These are phyloP conservation scores for Betta splendens DNA, from an alignment of 2,797 vertebrate genomes.

Conservation along the genomic window DNA sequence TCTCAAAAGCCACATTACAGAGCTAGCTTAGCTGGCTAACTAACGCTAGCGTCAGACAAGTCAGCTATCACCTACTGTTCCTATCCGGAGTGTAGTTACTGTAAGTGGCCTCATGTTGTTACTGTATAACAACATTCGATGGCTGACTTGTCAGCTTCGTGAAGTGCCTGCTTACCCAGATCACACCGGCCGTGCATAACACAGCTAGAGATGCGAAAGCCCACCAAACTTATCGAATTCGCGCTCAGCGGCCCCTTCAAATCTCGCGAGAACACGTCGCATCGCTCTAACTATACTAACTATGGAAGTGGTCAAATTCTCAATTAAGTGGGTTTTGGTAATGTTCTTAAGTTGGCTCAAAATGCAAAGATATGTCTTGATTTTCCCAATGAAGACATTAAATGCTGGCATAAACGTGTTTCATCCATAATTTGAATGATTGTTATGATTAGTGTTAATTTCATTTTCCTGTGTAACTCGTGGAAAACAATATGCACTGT, in stretches of 20 bases:
- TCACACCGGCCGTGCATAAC: not conserved
- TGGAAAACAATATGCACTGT: not conserved
- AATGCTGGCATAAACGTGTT: too few relatives aligned
- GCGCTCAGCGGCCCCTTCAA: slow-evolving; percentile 31
- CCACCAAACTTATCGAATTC: slow-evolving; percentile 22
- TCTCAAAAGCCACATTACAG: slow-evolving; percentile 1
- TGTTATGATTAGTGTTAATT: not conserved
- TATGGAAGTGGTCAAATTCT: too few relatives aligned
- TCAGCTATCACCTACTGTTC: not conserved
- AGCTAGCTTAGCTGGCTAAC: slow-evolving; percentile 38
- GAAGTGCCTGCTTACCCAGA: slow-evolving; percentile 6
- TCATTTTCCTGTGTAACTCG: not conserved
- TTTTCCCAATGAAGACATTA: too few relatives aligned
- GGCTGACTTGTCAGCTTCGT: not conserved
- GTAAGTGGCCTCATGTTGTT: not conserved
- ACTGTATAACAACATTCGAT: not conserved
- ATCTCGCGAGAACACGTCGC: slow-evolving; percentile 44
- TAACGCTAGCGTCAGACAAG: slow-evolving; percentile 9
- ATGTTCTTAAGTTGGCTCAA: too few relatives aligned
- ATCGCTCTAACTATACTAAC: too few relatives aligned
- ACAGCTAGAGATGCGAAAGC: not conserved
- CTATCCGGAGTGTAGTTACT: not conserved
- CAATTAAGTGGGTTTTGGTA: too few relatives aligned
- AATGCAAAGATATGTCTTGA: too few relatives aligned
- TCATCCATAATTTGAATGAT: not conserved